Evolutionary conservation across 2,797 vertebrate genomes (phyloP).

Genomic region (Melanitta fusca): DNA sequence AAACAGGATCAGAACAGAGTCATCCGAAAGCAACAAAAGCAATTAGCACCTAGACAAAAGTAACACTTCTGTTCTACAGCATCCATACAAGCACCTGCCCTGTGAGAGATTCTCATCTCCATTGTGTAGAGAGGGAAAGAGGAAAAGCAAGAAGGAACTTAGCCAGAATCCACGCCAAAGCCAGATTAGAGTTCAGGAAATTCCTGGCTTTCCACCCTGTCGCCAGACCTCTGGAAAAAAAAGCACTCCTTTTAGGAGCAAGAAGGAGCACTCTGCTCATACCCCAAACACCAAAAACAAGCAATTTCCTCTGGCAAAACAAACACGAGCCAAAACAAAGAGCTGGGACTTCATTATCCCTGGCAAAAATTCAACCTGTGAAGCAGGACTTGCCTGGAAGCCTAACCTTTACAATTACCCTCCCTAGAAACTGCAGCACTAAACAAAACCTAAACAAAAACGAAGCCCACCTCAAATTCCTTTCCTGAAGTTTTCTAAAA

Average conservation of each 20-base stretch:
- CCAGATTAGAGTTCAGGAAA: conserved; percentile 66
- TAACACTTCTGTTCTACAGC: neutral
- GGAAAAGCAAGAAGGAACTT: conserved; percentile 27
- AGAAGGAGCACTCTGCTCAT: neutral
- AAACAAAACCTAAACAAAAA: neutral
- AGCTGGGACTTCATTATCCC: neutral
- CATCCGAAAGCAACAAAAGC: neutral
- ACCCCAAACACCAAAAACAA: conserved; percentile 16
- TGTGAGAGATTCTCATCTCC: neutral
- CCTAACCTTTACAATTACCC: conserved; percentile 33
- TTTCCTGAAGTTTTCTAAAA: conserved; percentile 11
- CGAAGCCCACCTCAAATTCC: neutral
- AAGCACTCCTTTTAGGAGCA: neutral
- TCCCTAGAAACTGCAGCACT: neutral
- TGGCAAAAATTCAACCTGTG: neutral
- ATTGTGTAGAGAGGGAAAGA: neutral
- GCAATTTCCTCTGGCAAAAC: conserved; percentile 29
- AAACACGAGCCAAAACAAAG: conserved; percentile 45
- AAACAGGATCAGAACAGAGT: neutral
- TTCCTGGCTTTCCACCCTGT: conserved; percentile 38
- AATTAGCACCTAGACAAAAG: neutral
- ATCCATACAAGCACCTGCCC: neutral
- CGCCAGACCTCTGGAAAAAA: conserved; percentile 30
- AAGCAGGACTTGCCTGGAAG: conserved; percentile 18
- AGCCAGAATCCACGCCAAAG: neutral